Conservation (phyloP, 2,113 vertebrate species). For the Otis tarda region DNA sequence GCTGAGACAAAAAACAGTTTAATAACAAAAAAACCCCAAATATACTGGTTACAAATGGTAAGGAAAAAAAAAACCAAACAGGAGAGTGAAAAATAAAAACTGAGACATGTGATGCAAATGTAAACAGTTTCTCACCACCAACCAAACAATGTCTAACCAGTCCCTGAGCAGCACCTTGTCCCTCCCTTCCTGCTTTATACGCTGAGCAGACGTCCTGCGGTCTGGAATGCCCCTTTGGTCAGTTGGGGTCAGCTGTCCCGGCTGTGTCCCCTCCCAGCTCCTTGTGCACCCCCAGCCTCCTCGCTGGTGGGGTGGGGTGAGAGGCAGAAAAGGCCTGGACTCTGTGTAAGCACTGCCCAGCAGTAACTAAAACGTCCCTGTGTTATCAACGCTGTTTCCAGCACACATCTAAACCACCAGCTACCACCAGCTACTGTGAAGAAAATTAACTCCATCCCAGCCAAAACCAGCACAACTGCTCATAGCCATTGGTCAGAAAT, state of each 20-base stretch:
- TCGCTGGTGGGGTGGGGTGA: neutral
- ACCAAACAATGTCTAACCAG: neutral
- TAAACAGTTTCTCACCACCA: neutral
- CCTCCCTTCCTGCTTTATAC: neutral
- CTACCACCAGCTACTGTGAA: no score
- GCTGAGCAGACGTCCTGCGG: fast-evolving
- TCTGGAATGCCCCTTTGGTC: neutral
- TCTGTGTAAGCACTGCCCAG: neutral
- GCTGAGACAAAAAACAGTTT: neutral
- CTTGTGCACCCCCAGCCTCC: neutral
- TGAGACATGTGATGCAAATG: neutral
- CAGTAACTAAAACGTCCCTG: fast-evolving
- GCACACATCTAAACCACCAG: neutral
- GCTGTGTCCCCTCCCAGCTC: neutral
- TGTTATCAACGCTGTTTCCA: neutral
- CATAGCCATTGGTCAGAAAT: no score
- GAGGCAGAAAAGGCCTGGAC: neutral
- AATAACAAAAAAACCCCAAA: neutral
- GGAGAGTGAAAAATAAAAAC: neutral
- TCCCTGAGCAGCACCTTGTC: neutral
- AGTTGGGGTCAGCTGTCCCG: neutral
- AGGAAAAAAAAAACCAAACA: neutral
- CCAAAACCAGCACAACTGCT: no score
- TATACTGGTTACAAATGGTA: neutral
- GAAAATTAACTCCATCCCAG: no score